Base-by-base conservation (phyloP, 2,797 vertebrate species). In the Sternotherus odoratus region DNA sequence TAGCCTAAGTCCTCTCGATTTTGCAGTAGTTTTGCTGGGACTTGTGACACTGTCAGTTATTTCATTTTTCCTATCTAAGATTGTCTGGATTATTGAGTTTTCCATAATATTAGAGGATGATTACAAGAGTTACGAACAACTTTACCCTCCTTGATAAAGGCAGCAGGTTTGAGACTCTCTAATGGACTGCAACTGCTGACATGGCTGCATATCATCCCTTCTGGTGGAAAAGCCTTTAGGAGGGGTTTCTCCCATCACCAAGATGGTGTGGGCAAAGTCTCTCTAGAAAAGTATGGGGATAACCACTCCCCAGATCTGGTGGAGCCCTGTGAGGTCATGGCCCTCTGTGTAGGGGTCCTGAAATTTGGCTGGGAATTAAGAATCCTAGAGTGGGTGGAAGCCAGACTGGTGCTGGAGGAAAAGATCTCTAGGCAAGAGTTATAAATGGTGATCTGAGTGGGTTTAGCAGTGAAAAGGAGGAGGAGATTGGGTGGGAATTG, bases 331-430 rank as follows among this genome's bases (percentile, higher is more conserved):
- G 83, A n/a, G 60, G 51, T n/a, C 0, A 0, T 5, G 50, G 50
- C 60, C 21, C n/a, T 39, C 54, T 48, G 0, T 13, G 51, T 24
- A 6, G 26, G 51, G 56, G 1, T 57, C 60, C 26, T 7, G 75
- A 56, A 24, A 1, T 54, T 21, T 66, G 74, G 6, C 12, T n/a
- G 74, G 83, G 72, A 69, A 39, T 2, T 17, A 60, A 23, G 50
- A 50, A 60, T 11, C 1, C 2, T 0, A 0, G 19, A 51, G 13
- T 57, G 57, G 28, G 21, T 16, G 77, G 36, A 3, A 3, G 1
- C 1, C 0, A 13, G 2, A 53, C 78, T 33, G 4, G 78, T 2
- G 3, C 1, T 1, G 11, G 11, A 8, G 78, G 51, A 48, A 16
- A 57, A 79, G 28, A 69, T 2, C 17, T 19, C 4, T 23, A 39